Percentiles rank a stretch among this genome's conserved stretches.
These are phyloP conservation scores for Exaiptasia diaphana DNA, from an alignment of 64 coral and sea anemone species.

Conservation along the genomic window DNA sequence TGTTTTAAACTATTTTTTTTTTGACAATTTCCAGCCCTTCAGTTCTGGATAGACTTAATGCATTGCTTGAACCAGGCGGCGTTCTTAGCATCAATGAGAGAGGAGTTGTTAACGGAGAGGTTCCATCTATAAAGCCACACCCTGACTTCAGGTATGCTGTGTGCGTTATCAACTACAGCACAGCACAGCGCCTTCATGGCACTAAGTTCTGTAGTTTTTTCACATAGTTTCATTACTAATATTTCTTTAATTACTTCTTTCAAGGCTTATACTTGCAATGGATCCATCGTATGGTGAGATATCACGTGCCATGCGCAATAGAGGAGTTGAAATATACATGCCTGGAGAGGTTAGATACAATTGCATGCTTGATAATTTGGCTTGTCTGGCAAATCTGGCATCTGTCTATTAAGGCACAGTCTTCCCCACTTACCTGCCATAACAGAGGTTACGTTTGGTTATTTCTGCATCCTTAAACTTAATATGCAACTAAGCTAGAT, in stretches of 20 bases:
- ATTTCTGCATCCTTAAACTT: no score
- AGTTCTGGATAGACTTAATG: slow-evolving; percentile 92
- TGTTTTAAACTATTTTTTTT: not conserved
- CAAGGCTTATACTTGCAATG: slow-evolving; percentile 86
- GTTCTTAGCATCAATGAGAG: slow-evolving; percentile 79
- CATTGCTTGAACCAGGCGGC: slow-evolving; percentile 82
- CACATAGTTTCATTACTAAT: no score
- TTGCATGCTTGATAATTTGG: no score
- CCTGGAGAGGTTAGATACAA: slow-evolving; percentile 67
- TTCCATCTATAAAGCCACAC: slow-evolving; percentile 77
- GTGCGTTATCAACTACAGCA: not conserved
- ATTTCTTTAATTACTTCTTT: no score
- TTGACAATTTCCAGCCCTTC: slow-evolving; percentile 56
- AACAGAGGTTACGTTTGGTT: no score
- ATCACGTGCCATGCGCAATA: slow-evolving; percentile 96
- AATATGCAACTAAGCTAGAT: no score
- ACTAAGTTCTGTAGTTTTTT: no score
- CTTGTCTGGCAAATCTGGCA: no score
- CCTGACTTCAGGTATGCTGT: slow-evolving; percentile 76
- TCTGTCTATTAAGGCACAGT: no score
- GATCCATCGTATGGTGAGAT: slow-evolving; percentile 92
- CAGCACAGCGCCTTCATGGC: not conserved
- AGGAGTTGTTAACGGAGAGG: slow-evolving; percentile 83
- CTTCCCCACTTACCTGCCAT: no score
- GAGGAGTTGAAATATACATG: slow-evolving; percentile 93